phyloP scores from a whole-genome alignment of 2,797 vertebrate genomes.

The Labeo calbasu region DNA sequence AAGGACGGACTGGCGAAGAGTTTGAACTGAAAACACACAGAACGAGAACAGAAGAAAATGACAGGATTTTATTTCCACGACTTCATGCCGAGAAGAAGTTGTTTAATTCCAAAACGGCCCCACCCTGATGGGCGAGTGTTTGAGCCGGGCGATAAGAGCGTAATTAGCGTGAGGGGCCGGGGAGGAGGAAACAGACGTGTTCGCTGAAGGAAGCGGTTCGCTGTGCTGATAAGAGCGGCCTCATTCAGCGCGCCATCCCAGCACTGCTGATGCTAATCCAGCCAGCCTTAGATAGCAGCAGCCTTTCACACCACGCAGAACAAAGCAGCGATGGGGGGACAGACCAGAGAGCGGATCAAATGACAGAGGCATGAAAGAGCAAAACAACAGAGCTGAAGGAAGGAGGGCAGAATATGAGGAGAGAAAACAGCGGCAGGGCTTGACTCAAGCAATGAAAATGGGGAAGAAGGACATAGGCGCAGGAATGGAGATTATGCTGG shows the following conservation, averaged over 20 bases:
- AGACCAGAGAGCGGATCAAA: slow-evolving; percentile 33
- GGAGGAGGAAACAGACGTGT: slow-evolving; percentile 70
- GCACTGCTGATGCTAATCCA: slow-evolving; percentile 49
- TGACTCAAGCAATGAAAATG: not conserved
- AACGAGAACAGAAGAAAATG: slow-evolving; percentile 3
- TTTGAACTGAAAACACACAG: slow-evolving; percentile 1
- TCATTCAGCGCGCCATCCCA: slow-evolving; percentile 34
- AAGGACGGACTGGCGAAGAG: not conserved
- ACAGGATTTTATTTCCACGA: not conserved
- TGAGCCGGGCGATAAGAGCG: slow-evolving; percentile 33
- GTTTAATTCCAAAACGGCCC: slow-evolving; percentile 35
- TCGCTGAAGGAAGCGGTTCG: slow-evolving; percentile 77
- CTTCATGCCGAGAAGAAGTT: slow-evolving; percentile 11
- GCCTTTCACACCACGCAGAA: slow-evolving; percentile 33
- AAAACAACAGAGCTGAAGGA: slow-evolving; percentile 29
- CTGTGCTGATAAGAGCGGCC: slow-evolving; percentile 75
- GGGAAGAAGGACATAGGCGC: not conserved
- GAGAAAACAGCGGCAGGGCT: not conserved
- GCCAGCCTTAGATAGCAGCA: slow-evolving; percentile 47
- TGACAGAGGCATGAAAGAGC: slow-evolving; percentile 15
- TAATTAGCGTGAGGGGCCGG: slow-evolving; percentile 53
- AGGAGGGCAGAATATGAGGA: slow-evolving; percentile 27
- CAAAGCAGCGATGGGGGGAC: slow-evolving; percentile 51
- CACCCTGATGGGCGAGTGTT: slow-evolving; percentile 48
- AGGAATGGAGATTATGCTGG: not conserved